These are phyloP conservation scores for Eristalinus sepulchralis DNA, from an alignment of 2,888 invertebrate genomes.

Conservation along the genomic window DNA sequence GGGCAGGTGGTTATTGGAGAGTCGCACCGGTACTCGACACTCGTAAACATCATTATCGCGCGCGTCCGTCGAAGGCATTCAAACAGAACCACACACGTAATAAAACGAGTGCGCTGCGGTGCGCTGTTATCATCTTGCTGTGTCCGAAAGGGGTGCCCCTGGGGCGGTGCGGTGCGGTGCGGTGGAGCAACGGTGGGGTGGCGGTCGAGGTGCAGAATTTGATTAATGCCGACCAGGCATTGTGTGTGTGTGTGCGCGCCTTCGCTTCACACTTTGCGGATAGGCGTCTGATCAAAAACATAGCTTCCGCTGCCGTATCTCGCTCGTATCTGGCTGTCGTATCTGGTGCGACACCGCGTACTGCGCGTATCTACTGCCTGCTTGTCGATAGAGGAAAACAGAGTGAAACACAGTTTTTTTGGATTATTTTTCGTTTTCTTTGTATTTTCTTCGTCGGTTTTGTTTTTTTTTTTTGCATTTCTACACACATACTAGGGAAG, in stretches of 20 bases:
- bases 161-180: neutral
- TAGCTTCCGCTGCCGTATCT: conserved; percentile 65
- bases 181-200: neutral
- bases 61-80: conserved; percentile 5
- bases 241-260: neutral
- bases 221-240: conserved; percentile 43
- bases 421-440: neutral
- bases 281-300: conserved; percentile 59
- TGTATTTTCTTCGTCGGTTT: conserved; percentile 40
- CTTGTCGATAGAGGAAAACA: neutral
- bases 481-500: neutral
- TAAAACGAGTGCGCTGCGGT: conserved; percentile 35
- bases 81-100: conserved; percentile 24
- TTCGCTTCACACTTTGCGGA: conserved; percentile 4
- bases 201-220: conserved; percentile 27
- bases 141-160: conserved; percentile 1
- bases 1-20: conserved; percentile 24
- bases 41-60: conserved; percentile 48
- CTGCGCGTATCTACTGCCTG: conserved; percentile 23
- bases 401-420: conserved; percentile 17
- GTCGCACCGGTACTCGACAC: conserved; percentile 1
- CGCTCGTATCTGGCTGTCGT: conserved; percentile 37
- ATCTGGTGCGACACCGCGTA: conserved; percentile 17
- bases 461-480: conserved; percentile 25
- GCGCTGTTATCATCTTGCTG: conserved; percentile 48